Conservation (phyloP, 2,113 vertebrate genomes). For the Platysteira castanea region DNA sequence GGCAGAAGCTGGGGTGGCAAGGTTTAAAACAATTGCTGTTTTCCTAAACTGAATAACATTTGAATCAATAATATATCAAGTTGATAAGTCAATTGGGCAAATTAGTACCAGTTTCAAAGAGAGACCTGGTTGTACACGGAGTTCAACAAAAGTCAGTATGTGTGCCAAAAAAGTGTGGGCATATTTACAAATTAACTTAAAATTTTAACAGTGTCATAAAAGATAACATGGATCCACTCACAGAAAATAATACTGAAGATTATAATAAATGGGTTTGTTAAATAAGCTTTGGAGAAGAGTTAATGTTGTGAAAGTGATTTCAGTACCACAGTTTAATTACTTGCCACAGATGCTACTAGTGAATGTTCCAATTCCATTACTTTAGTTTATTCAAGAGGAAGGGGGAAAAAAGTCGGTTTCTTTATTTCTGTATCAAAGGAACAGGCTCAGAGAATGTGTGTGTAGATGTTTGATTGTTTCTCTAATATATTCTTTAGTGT, state of each 20-base stretch:
- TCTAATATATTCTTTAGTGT: neutral
- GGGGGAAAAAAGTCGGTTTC: neutral
- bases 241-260: neutral
- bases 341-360: slow-evolving; percentile 1
- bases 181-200: neutral
- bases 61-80: neutral
- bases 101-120: neutral
- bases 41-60: neutral
- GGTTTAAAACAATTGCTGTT: neutral
- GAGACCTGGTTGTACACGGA: neutral
- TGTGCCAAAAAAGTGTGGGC: neutral
- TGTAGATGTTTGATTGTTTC: neutral
- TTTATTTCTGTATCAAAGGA: neutral
- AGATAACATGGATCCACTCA: neutral
- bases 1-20: neutral
- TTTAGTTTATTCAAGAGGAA: neutral
- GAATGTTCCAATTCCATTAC: neutral
- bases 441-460: neutral
- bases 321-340: neutral
- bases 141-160: neutral
- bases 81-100: neutral
- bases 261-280: neutral
- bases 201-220: neutral
- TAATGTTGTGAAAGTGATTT: slow-evolving; percentile 25
- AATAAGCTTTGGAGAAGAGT: neutral